Conservation (phyloP, 2,888 invertebrate species). For the Meganola albula region DNA sequence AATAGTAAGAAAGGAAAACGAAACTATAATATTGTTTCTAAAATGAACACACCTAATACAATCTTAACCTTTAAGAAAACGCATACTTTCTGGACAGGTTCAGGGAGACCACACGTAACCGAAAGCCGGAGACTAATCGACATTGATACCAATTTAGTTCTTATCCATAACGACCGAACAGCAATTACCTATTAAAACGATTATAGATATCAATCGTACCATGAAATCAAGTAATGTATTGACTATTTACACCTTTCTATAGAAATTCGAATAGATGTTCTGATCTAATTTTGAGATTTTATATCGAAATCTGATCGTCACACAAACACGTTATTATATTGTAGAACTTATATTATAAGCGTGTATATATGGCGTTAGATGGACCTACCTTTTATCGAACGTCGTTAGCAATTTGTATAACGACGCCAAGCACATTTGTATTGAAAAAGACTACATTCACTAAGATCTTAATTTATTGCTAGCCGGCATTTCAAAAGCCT, state of each 20-base stretch:
- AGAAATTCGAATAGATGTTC: conserved; percentile 31
- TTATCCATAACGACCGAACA: conserved; percentile 40
- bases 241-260: conserved; percentile 44
- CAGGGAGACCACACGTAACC: conserved; percentile 57
- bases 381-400: too few species aligned
- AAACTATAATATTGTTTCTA: conserved; percentile 23
- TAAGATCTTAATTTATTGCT: too few species aligned
- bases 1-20: conserved; percentile 44
- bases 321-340: too few species aligned
- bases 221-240: conserved; percentile 51
- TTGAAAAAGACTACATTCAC: too few species aligned
- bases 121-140: conserved; percentile 43
- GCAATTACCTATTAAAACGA: conserved; percentile 50
- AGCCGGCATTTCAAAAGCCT: too few species aligned
- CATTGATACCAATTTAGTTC: conserved; percentile 45
- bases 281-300: conserved; percentile 28
- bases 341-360: too few species aligned
- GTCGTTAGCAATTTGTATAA: too few species aligned
- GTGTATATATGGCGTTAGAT: too few species aligned
- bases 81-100: conserved; percentile 41
- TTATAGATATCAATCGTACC: conserved; percentile 50
- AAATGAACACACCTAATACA: conserved; percentile 19
- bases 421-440: too few species aligned
- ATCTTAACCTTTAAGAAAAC: conserved; percentile 14
- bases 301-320: too few species aligned